phyloP scores from a whole-genome alignment of 2,888 invertebrate species.

The Harmothoe impar region DNA sequence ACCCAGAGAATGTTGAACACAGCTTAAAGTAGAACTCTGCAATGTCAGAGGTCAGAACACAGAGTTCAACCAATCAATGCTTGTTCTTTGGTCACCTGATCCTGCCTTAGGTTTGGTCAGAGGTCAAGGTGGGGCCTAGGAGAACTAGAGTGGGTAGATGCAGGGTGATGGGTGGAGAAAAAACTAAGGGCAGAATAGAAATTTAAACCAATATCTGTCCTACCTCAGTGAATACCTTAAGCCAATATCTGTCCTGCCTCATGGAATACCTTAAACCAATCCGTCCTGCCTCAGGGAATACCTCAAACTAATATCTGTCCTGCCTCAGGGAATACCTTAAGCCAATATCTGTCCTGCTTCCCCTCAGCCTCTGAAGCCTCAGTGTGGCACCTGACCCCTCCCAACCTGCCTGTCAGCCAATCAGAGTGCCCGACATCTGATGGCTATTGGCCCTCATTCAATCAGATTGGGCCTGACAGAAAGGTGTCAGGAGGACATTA shows the following conservation, averaged over 20 bases:
- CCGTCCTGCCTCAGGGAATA: neutral
- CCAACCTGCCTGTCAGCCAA: slow-evolving; percentile 13
- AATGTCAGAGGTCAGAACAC: neutral
- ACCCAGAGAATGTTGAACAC: neutral
- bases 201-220: too few species aligned
- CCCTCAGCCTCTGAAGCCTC: neutral
- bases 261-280: too few species aligned
- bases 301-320: neutral
- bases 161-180: neutral
- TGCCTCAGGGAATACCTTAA: neutral
- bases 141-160: neutral
- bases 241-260: too few species aligned
- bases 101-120: neutral
- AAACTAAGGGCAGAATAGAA: neutral
- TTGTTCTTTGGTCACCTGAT: neutral
- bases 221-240: too few species aligned
- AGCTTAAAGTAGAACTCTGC: neutral
- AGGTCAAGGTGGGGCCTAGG: neutral
- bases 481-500: neutral
- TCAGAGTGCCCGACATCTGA: slow-evolving; percentile 1
- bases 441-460: neutral
- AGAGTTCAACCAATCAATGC: slow-evolving; percentile 39
- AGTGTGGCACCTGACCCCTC: slow-evolving; percentile 5
- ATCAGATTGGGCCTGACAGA: neutral
- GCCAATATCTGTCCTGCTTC: neutral